Evolutionary conservation across 2,797 vertebrate genomes (phyloP).

Genomic region (Myripristis murdjan): DNA sequence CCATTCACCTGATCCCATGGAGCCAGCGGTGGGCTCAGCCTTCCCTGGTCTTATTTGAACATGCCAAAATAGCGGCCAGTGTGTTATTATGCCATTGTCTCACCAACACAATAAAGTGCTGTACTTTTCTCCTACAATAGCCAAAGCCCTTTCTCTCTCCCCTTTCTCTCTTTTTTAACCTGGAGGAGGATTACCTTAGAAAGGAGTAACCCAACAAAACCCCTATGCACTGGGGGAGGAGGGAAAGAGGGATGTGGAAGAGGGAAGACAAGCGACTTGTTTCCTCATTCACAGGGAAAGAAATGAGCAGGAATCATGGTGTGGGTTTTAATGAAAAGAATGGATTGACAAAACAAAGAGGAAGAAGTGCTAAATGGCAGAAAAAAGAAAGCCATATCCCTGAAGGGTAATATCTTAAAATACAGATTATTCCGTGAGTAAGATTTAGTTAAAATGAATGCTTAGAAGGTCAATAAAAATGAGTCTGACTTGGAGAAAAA

Average conservation of each 20-base stretch:
- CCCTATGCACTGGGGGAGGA: conserved; percentile 47
- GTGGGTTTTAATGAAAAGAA: not conserved
- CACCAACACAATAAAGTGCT: conserved; percentile 89
- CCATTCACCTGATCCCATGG: conserved; percentile 83
- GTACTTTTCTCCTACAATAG: conserved; percentile 88
- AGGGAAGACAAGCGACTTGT: conserved; percentile 47
- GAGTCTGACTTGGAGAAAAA: not conserved
- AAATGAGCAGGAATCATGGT: conserved; percentile 14
- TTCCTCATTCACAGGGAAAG: conserved; percentile 47
- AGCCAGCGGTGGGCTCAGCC: conserved; percentile 82
- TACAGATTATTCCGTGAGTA: not conserved
- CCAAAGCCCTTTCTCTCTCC: conserved; percentile 82
- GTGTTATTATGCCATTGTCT: conserved; percentile 91
- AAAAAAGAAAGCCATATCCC: conserved; percentile 4
- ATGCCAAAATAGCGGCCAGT: conserved; percentile 87
- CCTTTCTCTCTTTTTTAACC: conserved; percentile 75
- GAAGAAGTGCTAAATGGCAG: not conserved
- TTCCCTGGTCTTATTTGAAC: conserved; percentile 88
- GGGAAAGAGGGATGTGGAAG: conserved; percentile 5
- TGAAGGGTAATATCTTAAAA: not conserved
- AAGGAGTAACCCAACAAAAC: conserved; percentile 82
- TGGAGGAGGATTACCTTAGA: conserved; percentile 82
- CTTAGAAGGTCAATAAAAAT: conserved; percentile 5
- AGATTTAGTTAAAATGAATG: not conserved
- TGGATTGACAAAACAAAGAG: conserved; percentile 14